Evolutionary conservation across 2,888 invertebrate species (phyloP), one percentile per base, ranked within the genome.

Genomic region (Synergus gifuensis): DNA sequence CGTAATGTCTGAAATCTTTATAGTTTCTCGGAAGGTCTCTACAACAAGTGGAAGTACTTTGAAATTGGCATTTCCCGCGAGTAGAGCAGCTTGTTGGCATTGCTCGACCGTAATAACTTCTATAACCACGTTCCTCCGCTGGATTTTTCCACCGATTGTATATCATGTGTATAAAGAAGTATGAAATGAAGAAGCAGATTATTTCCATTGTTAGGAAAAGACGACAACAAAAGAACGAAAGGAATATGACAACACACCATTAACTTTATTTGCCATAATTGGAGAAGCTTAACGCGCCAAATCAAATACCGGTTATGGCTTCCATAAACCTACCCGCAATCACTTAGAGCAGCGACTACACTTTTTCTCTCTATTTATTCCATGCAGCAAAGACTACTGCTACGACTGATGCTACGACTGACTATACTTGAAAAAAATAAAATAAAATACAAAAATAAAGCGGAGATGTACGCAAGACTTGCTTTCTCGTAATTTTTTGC

Each of bases 291-390:
- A 90, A 89, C 89, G 88, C 88, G 87, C 87, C 88, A 90, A 90
- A 90, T 87, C 90, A 91, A 91, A 90, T 88, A 91, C 88, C 88
- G 87, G 89, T 91, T 91, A 91, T 90, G 85, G 86, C 88, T 81
- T 88, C 85, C 90, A 89, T 91, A 91, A 91, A 91, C 88, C 89
- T 91, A 90, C 90, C 90, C 90, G 88, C 90, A 90, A 90, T 91
- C 90, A 90, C 89, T 91, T 90, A 89, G 87, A 87, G 83, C 81
- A 83, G 85, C 83, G 78, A 78, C 83, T 85, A 84, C 85, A 85
- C 86, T 87, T 86, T 86, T 87, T 87, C 84, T 83, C 85, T 81
- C 84, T 86, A 84, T 88, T 87, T 88, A 87, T 88, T 85, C 84
- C 83, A 42, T 78, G 44, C 46, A 66, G 16, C n/a, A 36, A 40